These are phyloP conservation scores for Cyprinodon tularosa DNA, from an alignment of 2,113 vertebrate genomes.

Conservation along the genomic window DNA sequence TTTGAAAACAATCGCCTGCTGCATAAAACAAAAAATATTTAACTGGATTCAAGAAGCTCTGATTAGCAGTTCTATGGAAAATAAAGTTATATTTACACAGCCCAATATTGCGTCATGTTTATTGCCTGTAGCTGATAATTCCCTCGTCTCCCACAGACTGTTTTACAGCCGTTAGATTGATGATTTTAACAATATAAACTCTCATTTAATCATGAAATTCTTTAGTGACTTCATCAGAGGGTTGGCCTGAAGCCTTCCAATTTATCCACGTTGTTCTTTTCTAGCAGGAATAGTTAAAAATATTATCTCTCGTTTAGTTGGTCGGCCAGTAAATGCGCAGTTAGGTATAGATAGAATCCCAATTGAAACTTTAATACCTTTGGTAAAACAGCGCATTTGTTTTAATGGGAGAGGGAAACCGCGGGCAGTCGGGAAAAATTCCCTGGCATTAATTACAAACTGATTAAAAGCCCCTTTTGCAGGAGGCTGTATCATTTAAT, in stretches of 20 bases:
- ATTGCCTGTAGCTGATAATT: background rate
- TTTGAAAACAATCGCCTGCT: too few relatives aligned
- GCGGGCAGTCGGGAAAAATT: slow-evolving; percentile 41
- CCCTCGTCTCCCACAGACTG: background rate
- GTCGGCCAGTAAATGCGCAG: background rate
- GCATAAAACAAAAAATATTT: too few relatives aligned
- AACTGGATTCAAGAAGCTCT: too few relatives aligned
- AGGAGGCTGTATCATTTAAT: slow-evolving; percentile 82
- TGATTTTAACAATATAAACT: background rate
- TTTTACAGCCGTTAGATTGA: background rate
- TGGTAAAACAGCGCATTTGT: slow-evolving; percentile 37
- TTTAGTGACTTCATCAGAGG: background rate
- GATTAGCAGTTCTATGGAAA: too few relatives aligned
- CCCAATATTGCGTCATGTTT: background rate
- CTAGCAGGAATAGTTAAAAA: background rate
- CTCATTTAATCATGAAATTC: background rate
- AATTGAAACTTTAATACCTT: slow-evolving; percentile 31
- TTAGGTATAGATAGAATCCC: slow-evolving; percentile 15
- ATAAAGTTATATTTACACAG: too few relatives aligned
- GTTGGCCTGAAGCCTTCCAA: background rate
- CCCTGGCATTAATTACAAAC: slow-evolving; percentile 79
- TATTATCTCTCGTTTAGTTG: background rate
- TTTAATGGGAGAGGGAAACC: slow-evolving; percentile 44
- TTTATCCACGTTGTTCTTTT: background rate
- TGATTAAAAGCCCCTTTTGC: slow-evolving; percentile 74